Evolutionary conservation across 1,140 invertebrate genomes (phyloP).

Genomic region (Solenopsis invicta): DNA sequence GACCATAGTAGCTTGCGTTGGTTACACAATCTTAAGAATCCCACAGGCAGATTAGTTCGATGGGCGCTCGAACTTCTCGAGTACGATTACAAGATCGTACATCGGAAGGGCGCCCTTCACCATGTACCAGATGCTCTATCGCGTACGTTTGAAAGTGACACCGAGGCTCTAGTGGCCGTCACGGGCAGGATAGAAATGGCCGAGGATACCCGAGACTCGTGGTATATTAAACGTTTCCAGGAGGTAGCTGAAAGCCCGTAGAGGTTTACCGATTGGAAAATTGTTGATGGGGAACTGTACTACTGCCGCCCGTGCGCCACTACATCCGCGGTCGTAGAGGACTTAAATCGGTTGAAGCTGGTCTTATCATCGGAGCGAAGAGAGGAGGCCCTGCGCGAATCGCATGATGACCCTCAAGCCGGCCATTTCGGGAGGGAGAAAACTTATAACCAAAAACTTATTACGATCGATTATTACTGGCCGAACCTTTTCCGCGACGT

Average conservation of each 20-base stretch:
- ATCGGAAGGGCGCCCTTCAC: neutral
- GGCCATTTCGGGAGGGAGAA: no score
- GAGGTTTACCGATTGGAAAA: no score
- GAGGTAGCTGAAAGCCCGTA: neutral
- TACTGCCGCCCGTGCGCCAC: no score
- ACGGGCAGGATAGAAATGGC: no score
- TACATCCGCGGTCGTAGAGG: neutral
- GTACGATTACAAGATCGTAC: neutral
- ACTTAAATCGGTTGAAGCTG: neutral
- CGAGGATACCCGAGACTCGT: fast-evolving
- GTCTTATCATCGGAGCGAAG: neutral
- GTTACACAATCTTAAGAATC: neutral
- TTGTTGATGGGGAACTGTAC: no score
- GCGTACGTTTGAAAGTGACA: no score
- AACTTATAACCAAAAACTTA: no score
- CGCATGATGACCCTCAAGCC: neutral
- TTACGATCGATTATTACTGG: no score
- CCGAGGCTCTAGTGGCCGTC: no score
- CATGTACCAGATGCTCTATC: neutral
- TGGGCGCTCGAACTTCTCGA: neutral
- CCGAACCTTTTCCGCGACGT: no score
- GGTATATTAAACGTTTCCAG: neutral
- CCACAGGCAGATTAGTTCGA: neutral
- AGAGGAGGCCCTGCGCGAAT: neutral
- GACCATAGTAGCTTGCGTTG: neutral